Percentiles rank a stretch among this genome's conserved stretches.
Conservation (phyloP, 2,113 vertebrate species). For the Mesocricetus auratus region DNA sequence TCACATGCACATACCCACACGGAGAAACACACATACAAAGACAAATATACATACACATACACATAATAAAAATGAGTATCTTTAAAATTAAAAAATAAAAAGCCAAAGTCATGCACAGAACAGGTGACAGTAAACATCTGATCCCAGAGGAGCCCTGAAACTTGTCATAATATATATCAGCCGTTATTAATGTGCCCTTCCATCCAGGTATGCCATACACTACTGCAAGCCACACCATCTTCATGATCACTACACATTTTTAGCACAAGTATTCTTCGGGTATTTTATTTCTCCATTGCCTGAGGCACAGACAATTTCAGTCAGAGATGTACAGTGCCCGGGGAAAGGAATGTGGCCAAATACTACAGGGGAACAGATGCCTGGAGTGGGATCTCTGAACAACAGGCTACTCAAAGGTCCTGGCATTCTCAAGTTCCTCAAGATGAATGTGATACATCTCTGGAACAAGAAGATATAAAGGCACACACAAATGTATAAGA, state of each 20-base stretch:
- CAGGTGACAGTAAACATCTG: not conserved
- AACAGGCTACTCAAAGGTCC: not conserved
- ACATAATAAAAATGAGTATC: not conserved
- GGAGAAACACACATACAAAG: not conserved
- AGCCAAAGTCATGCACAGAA: not conserved
- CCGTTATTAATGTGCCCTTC: not conserved
- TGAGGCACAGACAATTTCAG: conserved; percentile 16
- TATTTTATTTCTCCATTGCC: not conserved
- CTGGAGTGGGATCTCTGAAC: not conserved
- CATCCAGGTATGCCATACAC: not conserved
- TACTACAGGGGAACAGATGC: not conserved
- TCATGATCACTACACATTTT: conserved; percentile 23
- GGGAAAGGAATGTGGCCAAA: not conserved
- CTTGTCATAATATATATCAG: not conserved
- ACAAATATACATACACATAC: too few species aligned
- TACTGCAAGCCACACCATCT: not conserved
- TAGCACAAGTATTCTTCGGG: not conserved
- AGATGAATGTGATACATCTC: not conserved
- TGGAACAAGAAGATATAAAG: not conserved
- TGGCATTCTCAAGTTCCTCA: conserved; percentile 9
- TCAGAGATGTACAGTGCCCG: not conserved
- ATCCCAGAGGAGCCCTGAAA: conserved; percentile 53
- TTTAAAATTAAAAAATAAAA: conserved; percentile 35
- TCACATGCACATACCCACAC: not conserved
- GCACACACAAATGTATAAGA: not conserved